Base-by-base conservation (phyloP, 2,113 vertebrate species). In the Cairina moschata region DNA sequence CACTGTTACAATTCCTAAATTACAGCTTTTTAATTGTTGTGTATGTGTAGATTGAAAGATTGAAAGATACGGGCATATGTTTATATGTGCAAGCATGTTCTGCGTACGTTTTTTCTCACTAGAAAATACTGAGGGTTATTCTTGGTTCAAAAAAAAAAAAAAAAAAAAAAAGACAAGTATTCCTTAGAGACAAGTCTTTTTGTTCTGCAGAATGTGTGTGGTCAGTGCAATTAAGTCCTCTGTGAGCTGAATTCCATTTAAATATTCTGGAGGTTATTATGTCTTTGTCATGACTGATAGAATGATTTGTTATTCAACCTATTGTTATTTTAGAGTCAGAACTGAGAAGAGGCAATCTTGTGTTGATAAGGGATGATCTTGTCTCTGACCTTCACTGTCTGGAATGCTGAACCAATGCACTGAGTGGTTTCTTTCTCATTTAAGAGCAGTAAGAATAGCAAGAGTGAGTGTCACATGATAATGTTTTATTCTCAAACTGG, bases 251-350 rank as follows among this genome's bases (percentile, higher is more conserved):
- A 96, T 91, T 94, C 55, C 54, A 46, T 93, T 88, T 80, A n/a
- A 97, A 83, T 87, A 63, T 95, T 97, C 82, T 94, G 77, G 73
- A 74, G 68, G 60, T 94, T 95, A 78, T 20, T 94, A 82, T 20
- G 48, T 94, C 91, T 97, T 77, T 54, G 62, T 79, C 58, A 42
- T 86, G 83, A 88, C 63, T 96, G 79, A 93, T 28, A 65, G n/a
- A 68, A 79, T 87, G 86, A 83, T 67, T 63, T 91, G 21, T 92
- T 95, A 60, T 90, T 87, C 82, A 86, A 25, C 59, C 26, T 75
- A 16, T 32, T 79, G 74, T 80, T 91, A 28, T 73, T 79, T 58
- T 50, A 55, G 34, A 75, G 42, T 82, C 63, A 65, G 25, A 91
- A 82, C 21, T 62, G 65, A 50, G 66, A 84, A 84, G 55, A 82